Evolutionary conservation across 2,888 invertebrate species (phyloP), one percentile per base, ranked within the genome.

Genomic region (Platynereis dumerilii): DNA sequence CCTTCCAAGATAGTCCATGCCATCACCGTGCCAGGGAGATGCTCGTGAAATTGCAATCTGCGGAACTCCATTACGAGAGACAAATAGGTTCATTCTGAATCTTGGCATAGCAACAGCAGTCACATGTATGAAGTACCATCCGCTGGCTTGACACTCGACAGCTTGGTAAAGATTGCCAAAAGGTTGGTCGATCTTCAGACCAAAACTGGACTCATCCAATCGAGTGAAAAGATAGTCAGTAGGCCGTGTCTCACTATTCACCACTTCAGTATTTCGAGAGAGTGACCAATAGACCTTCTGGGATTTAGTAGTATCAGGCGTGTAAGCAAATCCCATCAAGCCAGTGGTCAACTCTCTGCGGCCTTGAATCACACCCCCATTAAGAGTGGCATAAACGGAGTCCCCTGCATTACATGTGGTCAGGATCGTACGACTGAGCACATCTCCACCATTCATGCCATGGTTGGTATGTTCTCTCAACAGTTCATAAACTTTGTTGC

Each of bases 321-420:
- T 48, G 48, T 48, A 48, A 22, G n/a, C n/a, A 48, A 48, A 48
- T 12, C 48, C 48, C 48, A 48, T 48, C n/a, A 48, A 48, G 7
- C 20, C n/a, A 22, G 48, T 48, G 48, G 48, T 22, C 7, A 48
- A 48, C n/a, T 48, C 48, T 22, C 20, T 20, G n/a, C 22, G n/a
- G n/a, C 48, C 48, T 20, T 20, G n/a, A 22, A 48, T 22, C 5
- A 22, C 22, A 12, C 48, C 48, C 17, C 22, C 20, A 48, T 20
- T 22, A 5, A 48, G 20, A n/a, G 20, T n/a, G 7, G 22, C 48
- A 20, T 22, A 22, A 5, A 48, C 48, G 17, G 48, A 5, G 22
- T 48, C 22, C 3, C 48, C 48, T 7, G n/a, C n/a, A n/a, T 48
- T 22, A 22, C 48, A 48, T 5, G n/a, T 48, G 3, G 20, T 10